These are phyloP conservation scores for Cyclopterus lumpus DNA, from an alignment of 2,797 vertebrate species.

Conservation along the genomic window DNA sequence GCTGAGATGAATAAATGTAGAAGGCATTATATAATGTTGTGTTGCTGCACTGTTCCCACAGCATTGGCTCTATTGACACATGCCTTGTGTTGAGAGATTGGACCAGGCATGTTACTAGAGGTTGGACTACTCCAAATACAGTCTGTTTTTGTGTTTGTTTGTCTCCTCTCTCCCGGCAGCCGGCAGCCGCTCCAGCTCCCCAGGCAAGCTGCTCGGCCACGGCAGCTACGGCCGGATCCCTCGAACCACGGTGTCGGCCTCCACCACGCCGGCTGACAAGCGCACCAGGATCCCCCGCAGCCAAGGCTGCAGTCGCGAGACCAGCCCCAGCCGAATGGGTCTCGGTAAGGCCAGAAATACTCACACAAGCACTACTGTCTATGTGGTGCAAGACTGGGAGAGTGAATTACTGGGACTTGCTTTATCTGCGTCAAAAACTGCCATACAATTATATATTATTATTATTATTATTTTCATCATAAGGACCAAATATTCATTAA, in stretches of 20 bases:
- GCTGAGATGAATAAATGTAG: neutral
- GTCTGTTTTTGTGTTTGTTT: neutral
- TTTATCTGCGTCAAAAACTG: neutral
- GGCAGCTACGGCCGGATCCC: slow-evolving; percentile 89
- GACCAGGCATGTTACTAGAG: slow-evolving; percentile 25
- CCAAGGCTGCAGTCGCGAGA: slow-evolving; percentile 97
- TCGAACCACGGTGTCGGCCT: slow-evolving; percentile 82
- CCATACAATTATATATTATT: too few species aligned
- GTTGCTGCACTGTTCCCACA: neutral
- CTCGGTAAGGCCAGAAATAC: slow-evolving; percentile 85
- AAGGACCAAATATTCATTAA: too few species aligned
- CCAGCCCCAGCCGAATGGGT: slow-evolving; percentile 93
- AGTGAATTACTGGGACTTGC: neutral
- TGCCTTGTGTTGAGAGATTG: slow-evolving; percentile 30
- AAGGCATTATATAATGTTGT: neutral
- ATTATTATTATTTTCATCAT: too few species aligned
- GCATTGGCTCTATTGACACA: neutral
- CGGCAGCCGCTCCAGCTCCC: slow-evolving; percentile 96
- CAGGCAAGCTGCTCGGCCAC: slow-evolving; percentile 91
- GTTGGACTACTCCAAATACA: neutral
- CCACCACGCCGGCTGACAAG: slow-evolving; percentile 88
- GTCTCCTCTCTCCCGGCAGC: slow-evolving; percentile 77
- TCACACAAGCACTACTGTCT: neutral
- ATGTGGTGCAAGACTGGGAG: neutral
- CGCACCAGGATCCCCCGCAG: slow-evolving; percentile 94